Base-by-base conservation (phyloP, 2,113 vertebrate genomes). In the Corapipo altera region DNA sequence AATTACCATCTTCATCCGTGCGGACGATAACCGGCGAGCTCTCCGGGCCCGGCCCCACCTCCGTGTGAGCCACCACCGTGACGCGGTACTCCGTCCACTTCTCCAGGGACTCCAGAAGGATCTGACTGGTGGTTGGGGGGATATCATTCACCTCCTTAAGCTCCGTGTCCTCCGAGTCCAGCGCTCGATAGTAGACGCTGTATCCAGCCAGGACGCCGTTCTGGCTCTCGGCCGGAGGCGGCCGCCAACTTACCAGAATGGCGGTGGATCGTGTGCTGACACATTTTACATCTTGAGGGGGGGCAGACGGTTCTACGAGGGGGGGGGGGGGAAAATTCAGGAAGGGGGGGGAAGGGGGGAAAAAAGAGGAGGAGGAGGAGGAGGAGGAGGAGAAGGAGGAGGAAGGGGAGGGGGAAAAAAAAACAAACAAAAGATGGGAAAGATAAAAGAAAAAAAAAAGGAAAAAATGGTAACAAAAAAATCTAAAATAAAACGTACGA, bases 201-300 rank as follows among this genome's bases (percentile, higher is more conserved):
- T 99, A 99, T 96, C 99, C 98, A 94, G 97, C 98, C 98, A 99
- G 98, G 98, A 96, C 97, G 88, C 99, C 99, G 73, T 99, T 99
- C 97, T 99, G 99, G 98, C 98, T 99, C 91, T 98, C 98, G 89
- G 98, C 97, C 78, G 99, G 98, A 49, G 99, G 99, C 93, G 99
- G 98, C 97, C 93, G 98, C 99, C 99, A 99, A 99, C 99, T 99
- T 99, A 99, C 99, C 99, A 99, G 98, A 98, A 99, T 98, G 98
- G 98, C 98, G 94, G 99, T 99, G 98, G 99, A 99, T 98, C 98
- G 99, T 97, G 98, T 97, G 98, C 98, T 99, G 98, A 98, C 98
- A 96, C 99, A 99, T 98, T 99, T 99, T 98, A 99, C 98, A 88
- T 99, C 99, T 99, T 99, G 99, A 98, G 99, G 99, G 98, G 99